Base-by-base conservation (phyloP, 2,797 vertebrate species). In the Acrocephalus scirpaceus region DNA sequence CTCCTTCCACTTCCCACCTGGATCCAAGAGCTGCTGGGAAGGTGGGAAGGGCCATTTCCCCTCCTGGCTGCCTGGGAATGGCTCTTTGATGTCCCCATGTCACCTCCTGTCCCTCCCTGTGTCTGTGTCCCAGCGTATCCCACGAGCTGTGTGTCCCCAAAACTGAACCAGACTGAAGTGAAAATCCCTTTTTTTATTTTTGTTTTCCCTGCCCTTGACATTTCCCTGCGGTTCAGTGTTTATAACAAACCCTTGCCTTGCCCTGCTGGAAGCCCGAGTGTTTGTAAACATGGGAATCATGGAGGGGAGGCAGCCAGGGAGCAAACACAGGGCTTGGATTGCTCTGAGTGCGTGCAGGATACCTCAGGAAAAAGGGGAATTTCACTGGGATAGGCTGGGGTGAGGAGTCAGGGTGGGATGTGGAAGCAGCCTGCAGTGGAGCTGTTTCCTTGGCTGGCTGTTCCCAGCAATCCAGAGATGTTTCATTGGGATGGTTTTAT, bases 121-220 rank as follows among this genome's bases (percentile, higher is more conserved):
- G 23, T 15, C 70, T 58, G 34, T 6, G 5, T 4, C 57, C 34
- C 73, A 50, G 40, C 7, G 0, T 5, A 29, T 36, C 56, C 70
- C 48, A 27, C 0, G 0, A 40, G 48, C 86, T 54, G 30, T 4
- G 0, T 13, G 54, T 4, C 9, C 61, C 72, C 22, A 1, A 0
- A 58, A 13, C 34, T n/a, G n/a, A n/a, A n/a, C 71, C 7, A 19
- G 51, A 36, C 1, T 6, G 7, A 73, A 67, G 45, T 42, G 29
- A 29, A 90, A 58, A 51, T 21, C 2, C 18, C 20, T 18, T 12
- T 3, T 22, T 25, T 16, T 32, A 4, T 44, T 71, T 72, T 65
- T 57, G 51, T 58, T 57, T 3, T 13, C 66, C 26, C 40, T 45
- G 70, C 50, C 80, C 64, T 45, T 70, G 77, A 81, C 77, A 3